Evolutionary conservation across 2,888 invertebrate species (phyloP).

Genomic region (Chelonus formosanus): DNA sequence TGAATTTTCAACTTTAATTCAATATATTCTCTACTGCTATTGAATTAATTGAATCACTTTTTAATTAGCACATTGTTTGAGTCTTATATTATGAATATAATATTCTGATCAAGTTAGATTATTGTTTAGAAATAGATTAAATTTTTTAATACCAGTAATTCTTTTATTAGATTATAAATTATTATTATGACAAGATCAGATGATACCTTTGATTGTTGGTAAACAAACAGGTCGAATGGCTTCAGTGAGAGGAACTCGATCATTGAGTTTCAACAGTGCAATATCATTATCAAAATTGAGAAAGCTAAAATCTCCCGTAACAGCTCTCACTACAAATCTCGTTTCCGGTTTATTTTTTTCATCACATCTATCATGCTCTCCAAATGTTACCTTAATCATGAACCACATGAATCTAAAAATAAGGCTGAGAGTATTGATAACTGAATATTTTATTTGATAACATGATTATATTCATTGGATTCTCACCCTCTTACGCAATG

Average conservation of each 20-base stretch:
- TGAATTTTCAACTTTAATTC: too few species aligned
- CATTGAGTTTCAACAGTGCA: slow-evolving; percentile 81
- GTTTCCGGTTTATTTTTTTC: slow-evolving; percentile 78
- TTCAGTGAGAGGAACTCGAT: slow-evolving; percentile 80
- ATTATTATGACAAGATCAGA: not conserved
- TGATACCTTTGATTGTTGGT: slow-evolving; percentile 72
- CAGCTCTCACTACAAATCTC: slow-evolving; percentile 79
- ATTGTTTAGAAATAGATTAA: too few species aligned
- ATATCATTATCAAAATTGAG: slow-evolving; percentile 90
- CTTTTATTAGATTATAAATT: too few species aligned
- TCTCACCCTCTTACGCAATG: slow-evolving; percentile 88
- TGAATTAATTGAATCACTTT: too few species aligned
- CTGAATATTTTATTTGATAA: slow-evolving; percentile 1
- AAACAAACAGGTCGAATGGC: slow-evolving; percentile 85
- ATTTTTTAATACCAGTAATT: too few species aligned
- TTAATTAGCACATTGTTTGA: too few species aligned
- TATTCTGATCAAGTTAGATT: too few species aligned
- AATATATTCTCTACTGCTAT: too few species aligned
- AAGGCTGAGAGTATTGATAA: slow-evolving; percentile 49
- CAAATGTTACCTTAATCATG: slow-evolving; percentile 89
- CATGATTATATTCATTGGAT: slow-evolving; percentile 4
- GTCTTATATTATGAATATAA: too few species aligned
- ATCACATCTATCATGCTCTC: slow-evolving; percentile 86
- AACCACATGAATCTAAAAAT: slow-evolving; percentile 87
- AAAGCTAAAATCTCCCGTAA: slow-evolving; percentile 83